These are phyloP conservation scores for Drosophila virilis DNA, from an alignment of 1,140 invertebrate species.

Conservation along the genomic window DNA sequence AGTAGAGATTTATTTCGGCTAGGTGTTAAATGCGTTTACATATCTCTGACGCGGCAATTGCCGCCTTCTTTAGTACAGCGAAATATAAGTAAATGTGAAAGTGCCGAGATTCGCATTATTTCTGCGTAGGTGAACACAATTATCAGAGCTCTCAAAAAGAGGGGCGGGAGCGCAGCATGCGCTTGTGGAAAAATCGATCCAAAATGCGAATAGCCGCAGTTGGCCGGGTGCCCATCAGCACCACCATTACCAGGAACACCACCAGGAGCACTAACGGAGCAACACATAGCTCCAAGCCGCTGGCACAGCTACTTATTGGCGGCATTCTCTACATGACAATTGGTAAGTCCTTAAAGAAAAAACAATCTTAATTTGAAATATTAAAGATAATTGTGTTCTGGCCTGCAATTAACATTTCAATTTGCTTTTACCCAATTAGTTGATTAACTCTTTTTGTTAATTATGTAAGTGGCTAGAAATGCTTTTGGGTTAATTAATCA, in stretches of 20 bases:
- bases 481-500: conserved; percentile 22
- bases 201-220: conserved; percentile 65
- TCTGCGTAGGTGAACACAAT: conserved; percentile 78
- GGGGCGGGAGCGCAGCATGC: conserved; percentile 49
- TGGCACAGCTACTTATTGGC: conserved; percentile 63
- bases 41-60: conserved; percentile 50
- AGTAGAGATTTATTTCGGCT: conserved; percentile 24
- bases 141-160: conserved; percentile 15
- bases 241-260: conserved; percentile 20
- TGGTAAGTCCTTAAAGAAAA: conserved; percentile 51
- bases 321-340: conserved; percentile 65
- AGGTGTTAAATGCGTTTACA: conserved; percentile 71
- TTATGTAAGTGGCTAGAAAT: background rate
- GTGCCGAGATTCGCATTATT: conserved; percentile 71
- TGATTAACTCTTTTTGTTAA: background rate
- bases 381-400: background rate
- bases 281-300: conserved; percentile 38
- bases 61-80: conserved; percentile 24
- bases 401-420: background rate
- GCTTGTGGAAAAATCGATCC: conserved; percentile 68
- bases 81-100: conserved; percentile 67
- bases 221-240: conserved; percentile 39
- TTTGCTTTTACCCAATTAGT: background rate
- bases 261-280: background rate
- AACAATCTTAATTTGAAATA: background rate